Base-by-base conservation (phyloP, 2,797 vertebrate genomes). In the Crocodylus rhombifer region DNA sequence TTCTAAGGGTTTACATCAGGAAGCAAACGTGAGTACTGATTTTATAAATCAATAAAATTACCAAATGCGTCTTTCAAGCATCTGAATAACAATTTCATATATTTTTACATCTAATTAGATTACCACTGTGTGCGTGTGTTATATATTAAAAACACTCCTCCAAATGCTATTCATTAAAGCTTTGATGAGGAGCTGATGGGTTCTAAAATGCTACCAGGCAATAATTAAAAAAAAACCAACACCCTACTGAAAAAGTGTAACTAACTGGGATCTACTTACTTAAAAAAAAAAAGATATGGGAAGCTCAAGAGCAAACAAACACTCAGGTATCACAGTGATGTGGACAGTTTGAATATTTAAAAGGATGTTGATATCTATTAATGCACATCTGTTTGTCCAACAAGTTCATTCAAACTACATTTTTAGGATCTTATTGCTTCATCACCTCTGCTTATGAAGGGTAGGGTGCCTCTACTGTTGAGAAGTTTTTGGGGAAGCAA, bases 21-120 rank as follows among this genome's bases (percentile, higher is more conserved):
- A 94, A 92, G 90, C 17, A 26, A 95, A 30, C 36, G 96, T 97
- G 80, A 96, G 96, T 97, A 79, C 86, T 77, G 84, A 87, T 77
- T 94, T 93, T 91, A 76, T 92, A 33, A 87, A 87, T 87, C 77
- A 76, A 86, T 91, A 85, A 91, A 87, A 73, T 51, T 56, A 92
- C 65, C 62, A 89, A 28, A 71, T 28, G 28, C 30, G 17, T 80
- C 87, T 92, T 86, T 36, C 84, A 95, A 80, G 85, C n/a, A 56
- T 79, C 76, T 93, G 51, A 5, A 10, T 83, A 81, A 55, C 51
- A 84, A 61, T 60, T 88, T 65, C 77, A 28, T 11, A 1, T 80
- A 14, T 76, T 62, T 83, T 30, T 77, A 25, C 57, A 20, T 87
- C 56, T 86, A 92, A 26, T 87, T 4, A 71, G 90, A 76, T 2